A percentile compares a stretch with the other conserved stretches of the same genome.
These are phyloP conservation scores for Desmodus rotundus DNA, from an alignment of 2,113 vertebrate genomes.

Conservation along the genomic window DNA sequence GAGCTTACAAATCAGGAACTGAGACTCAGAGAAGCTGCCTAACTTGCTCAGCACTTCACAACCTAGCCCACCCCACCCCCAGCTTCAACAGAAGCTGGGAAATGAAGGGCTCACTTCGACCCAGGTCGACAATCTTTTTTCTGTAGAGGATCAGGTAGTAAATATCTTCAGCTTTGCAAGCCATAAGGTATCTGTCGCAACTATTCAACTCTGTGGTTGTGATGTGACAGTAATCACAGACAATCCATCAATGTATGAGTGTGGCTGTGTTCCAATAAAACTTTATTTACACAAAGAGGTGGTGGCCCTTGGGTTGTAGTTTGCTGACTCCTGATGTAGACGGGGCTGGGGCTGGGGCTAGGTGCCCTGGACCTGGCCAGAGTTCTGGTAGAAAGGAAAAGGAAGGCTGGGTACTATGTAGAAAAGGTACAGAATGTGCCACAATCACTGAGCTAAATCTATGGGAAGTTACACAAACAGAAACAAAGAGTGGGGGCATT, in stretches of 20 bases:
- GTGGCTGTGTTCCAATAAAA: not conserved
- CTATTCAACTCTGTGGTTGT: not conserved
- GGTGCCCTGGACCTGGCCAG: not conserved
- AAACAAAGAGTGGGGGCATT: not conserved
- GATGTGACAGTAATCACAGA: too few relatives aligned
- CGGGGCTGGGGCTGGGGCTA: too few relatives aligned
- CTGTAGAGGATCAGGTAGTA: not conserved
- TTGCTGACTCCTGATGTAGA: not conserved
- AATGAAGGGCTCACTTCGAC: not conserved
- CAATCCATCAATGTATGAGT: not conserved
- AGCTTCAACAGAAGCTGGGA: not conserved
- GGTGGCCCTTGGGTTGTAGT: not conserved
- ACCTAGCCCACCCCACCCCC: too few relatives aligned
- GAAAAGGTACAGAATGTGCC: not conserved
- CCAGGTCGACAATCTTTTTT: not conserved
- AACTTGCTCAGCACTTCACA: rapidly evolving
- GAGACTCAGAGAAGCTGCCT: not conserved
- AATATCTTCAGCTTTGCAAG: not conserved
- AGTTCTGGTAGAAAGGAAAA: not conserved
- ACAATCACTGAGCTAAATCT: not conserved
- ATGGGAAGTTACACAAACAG: not conserved
- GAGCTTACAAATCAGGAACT: not conserved
- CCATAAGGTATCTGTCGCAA: not conserved
- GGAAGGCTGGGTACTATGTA: rapidly evolving
- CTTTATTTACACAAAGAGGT: not conserved